Base-by-base conservation (phyloP, 2,797 vertebrate species). In the Sardinella longiceps region DNA sequence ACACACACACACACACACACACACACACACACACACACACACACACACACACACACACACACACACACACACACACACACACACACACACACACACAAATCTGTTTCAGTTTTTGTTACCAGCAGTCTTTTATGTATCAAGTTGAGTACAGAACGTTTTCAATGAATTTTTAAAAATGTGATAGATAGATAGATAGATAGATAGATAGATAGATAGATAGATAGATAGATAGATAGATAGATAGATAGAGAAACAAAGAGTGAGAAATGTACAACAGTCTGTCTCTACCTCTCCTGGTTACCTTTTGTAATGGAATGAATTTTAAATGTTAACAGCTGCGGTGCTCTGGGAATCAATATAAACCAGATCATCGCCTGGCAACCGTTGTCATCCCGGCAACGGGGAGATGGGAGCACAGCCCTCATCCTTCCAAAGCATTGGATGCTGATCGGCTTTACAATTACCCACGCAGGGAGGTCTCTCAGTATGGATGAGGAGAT, bases 311-410 rank as follows among this genome's bases (percentile, higher is more conserved):
- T 84, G 53, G 83, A 83, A 87, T 81, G 80, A 87, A 87, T 87
- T 88, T 88, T 63, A 86, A 86, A 87, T 87, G 84, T 87, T 87
- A 89, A 89, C 77, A 89, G 86, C 86, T 87, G 86, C 63, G 81
- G 83, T 81, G 83, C 39, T 77, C 83, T 81, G 84, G 77, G 66
- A 80, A 85, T 88, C 60, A 70, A 88, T 89, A 86, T 83, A 85
- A 87, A 88, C 80, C 25, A 1, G 82, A 87, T 87, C 87, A 86
- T 82, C 15, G 53, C 58, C 83, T 88, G 84, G 87, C 85, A 86
- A 84, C 80, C 60, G 63, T 50, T 82, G 80, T 84, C 81, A 80
- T 80, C 80, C 82, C 85, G 81, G 81, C 82, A 80, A 2, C 83
- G 56, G 82, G 74, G 86, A 85, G 85, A 82, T 46, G 83, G 84